A percentile compares a stretch with the other conserved stretches of the same genome.
These are phyloP conservation scores for Dasysyrphus albostriatus DNA, from an alignment of 2,888 invertebrate genomes.

Conservation along the genomic window DNA sequence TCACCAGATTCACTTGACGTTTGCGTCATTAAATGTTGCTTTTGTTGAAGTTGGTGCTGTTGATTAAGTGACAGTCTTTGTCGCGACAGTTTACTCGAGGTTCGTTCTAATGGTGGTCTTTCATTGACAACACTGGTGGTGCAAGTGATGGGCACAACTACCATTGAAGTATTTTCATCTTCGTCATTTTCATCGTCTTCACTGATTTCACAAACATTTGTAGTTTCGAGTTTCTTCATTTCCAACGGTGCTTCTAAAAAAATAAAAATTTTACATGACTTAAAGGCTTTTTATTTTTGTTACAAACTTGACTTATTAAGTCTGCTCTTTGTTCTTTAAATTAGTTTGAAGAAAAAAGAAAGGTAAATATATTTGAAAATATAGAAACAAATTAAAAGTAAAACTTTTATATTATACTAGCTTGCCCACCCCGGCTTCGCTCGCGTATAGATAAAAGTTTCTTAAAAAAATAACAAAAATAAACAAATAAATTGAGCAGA, in stretches of 20 bases:
- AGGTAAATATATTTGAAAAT: no score
- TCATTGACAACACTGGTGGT: conserved; percentile 62
- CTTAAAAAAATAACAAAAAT: no score
- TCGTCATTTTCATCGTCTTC: conserved; percentile 80
- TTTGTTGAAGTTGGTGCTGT: conserved; percentile 77
- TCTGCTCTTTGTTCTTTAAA: no score
- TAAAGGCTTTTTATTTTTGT: no score
- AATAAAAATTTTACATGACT: no score
- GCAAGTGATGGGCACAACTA: conserved; percentile 68
- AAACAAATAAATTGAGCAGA: no score
- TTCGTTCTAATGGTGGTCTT: conserved; percentile 72
- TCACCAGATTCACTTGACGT: conserved; percentile 78
- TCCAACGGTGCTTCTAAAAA: conserved; percentile 80
- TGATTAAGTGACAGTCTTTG: conserved; percentile 82
- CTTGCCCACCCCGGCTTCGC: no score
- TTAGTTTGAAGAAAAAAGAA: no score
- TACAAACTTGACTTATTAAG: no score
- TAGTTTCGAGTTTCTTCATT: conserved; percentile 82
- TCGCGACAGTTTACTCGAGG: conserved; percentile 81
- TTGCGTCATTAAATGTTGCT: conserved; percentile 73
- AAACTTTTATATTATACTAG: no score
- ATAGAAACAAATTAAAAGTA: no score
- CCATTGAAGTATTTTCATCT: conserved; percentile 50
- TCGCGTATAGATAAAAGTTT: no score
- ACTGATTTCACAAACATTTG: conserved; percentile 81